phyloP scores from a whole-genome alignment of 2,113 vertebrate species.

The Talpa occidentalis region DNA sequence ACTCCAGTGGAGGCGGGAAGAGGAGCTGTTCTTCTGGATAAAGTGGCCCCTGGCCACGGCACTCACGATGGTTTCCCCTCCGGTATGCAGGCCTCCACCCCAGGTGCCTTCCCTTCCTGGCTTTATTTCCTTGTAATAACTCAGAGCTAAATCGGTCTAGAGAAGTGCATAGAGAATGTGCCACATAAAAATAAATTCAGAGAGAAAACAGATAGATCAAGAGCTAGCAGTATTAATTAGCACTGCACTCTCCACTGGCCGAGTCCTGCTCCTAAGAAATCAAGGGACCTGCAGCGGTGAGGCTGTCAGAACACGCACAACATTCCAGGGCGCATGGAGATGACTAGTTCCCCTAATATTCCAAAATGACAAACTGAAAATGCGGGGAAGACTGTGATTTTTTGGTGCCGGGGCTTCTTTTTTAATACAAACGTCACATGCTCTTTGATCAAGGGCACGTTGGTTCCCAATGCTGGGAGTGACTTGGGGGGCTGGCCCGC shows the following conservation, averaged over 20 bases:
- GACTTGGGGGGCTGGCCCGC: too few species aligned
- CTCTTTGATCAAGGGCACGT: too few species aligned
- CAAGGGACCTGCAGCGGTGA: neutral
- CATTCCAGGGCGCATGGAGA: neutral
- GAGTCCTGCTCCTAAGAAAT: neutral
- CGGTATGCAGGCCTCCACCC: accelerated
- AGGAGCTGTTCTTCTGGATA: neutral
- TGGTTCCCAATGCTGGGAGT: too few species aligned
- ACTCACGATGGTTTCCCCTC: neutral
- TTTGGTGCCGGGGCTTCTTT: too few species aligned
- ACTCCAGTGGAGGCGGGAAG: neutral
- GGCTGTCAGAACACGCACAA: neutral
- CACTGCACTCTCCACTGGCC: too few species aligned
- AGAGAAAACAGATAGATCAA: neutral
- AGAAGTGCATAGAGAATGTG: neutral
- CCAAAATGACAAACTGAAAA: neutral
- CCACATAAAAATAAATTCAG: constrained; percentile 17
- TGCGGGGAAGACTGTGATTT: neutral
- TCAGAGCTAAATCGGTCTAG: neutral
- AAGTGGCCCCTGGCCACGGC: neutral
- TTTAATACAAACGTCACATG: neutral
- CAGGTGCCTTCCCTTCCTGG: neutral
- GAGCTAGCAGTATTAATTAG: neutral
- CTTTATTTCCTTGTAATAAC: neutral
- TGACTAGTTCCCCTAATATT: neutral